These are phyloP conservation scores for Lasioglossum morio DNA, from an alignment of 2,888 invertebrate genomes.

Conservation along the genomic window DNA sequence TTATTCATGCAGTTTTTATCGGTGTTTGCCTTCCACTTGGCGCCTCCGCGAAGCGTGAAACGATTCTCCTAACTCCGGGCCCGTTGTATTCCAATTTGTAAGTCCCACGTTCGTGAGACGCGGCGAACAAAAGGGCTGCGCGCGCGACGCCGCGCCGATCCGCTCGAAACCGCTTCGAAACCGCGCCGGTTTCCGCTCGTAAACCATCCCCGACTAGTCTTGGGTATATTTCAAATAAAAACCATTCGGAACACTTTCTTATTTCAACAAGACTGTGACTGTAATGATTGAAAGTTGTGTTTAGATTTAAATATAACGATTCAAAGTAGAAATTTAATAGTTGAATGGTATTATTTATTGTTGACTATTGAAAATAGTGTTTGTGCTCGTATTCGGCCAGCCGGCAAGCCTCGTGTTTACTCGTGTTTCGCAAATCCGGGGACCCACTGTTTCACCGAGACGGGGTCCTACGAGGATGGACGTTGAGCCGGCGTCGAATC, in stretches of 20 bases:
- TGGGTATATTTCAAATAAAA: not conserved
- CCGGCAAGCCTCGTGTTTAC: conserved; percentile 28
- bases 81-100: conserved; percentile 76
- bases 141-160: conserved; percentile 20
- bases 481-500: conserved; percentile 60
- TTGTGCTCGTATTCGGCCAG: not conserved
- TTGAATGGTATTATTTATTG: too few species aligned
- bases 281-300: too few species aligned
- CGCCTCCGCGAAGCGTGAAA: conserved; percentile 76
- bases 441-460: conserved; percentile 27
- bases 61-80: conserved; percentile 70
- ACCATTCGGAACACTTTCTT: not conserved
- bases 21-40: conserved; percentile 79
- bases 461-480: conserved; percentile 32
- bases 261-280: not conserved
- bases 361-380: not conserved
- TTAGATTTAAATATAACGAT: too few species aligned
- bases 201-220: conserved; percentile 39
- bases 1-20: conserved; percentile 81
- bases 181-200: conserved; percentile 52
- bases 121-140: conserved; percentile 65
- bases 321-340: too few species aligned
- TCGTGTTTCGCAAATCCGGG: conserved; percentile 55
- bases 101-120: conserved; percentile 67
- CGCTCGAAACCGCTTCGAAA: not conserved